Conservation (phyloP, 2,113 vertebrate species). For the Pseudolaguvia tuberculata region DNA sequence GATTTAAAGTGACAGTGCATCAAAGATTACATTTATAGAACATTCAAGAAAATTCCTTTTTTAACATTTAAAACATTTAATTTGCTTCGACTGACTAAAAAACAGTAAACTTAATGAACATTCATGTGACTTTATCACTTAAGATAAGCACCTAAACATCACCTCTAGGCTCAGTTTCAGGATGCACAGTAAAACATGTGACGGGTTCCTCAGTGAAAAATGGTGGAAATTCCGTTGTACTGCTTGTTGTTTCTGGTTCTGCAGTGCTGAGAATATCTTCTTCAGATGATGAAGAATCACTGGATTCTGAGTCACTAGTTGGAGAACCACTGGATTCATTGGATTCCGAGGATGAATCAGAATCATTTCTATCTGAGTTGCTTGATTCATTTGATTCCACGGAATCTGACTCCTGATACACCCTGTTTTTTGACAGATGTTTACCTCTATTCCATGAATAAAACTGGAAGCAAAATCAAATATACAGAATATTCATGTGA, state of each 20-base stretch:
- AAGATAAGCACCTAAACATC: not conserved
- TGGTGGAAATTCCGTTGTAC: not conserved
- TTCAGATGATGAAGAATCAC: conserved; percentile 37
- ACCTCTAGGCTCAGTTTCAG: conserved; percentile 1
- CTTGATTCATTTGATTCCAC: conserved; percentile 19
- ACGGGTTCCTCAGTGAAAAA: not conserved
- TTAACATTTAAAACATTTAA: not conserved
- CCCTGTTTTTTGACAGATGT: not conserved
- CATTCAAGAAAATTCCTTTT: not conserved
- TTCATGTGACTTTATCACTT: not conserved
- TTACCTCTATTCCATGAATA: not conserved
- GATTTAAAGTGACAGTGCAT: not conserved
- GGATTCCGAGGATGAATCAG: conserved; percentile 12
- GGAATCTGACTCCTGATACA: conserved; percentile 7
- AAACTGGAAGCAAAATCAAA: conserved; percentile 9
- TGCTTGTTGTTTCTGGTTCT: not conserved
- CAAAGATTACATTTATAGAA: not conserved
- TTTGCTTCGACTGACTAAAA: not conserved
- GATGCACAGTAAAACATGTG: conserved; percentile 6
- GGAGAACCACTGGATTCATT: conserved; percentile 6
- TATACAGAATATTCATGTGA: not conserved
- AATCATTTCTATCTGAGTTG: not conserved
- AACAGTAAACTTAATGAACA: not conserved
- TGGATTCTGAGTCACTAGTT: conserved; percentile 23
- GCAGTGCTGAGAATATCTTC: conserved; percentile 19